Conservation (phyloP, 2,797 vertebrate species). For the Melopsittacus undulatus region DNA sequence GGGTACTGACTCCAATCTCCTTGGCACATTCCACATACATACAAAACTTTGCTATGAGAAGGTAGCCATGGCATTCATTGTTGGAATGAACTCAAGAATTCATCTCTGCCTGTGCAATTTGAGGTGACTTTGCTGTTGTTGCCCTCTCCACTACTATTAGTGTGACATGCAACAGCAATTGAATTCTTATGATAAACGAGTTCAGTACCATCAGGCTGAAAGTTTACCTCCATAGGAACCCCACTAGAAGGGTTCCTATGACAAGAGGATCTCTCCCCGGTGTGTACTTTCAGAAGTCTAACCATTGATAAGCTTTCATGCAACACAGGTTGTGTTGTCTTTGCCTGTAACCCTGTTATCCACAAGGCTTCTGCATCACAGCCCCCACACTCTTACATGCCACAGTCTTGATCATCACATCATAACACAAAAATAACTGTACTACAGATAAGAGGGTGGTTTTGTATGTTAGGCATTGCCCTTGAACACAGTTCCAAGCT, state of each 20-base stretch:
- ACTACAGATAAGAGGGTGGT: background rate
- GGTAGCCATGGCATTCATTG: background rate
- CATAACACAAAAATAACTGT: background rate
- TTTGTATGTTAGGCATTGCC: background rate
- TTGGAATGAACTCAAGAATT: background rate
- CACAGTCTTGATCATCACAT: background rate
- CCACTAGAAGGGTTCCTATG: background rate
- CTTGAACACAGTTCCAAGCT: background rate
- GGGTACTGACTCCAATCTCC: background rate
- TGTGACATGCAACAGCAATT: background rate
- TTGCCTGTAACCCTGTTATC: background rate
- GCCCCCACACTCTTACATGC: accelerated
- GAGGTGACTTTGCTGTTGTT: background rate
- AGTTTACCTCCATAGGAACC: background rate
- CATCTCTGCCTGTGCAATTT: background rate
- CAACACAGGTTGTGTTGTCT: background rate
- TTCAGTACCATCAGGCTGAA: background rate
- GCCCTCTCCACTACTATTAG: background rate
- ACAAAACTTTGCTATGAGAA: background rate
- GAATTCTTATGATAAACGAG: background rate
- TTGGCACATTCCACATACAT: background rate
- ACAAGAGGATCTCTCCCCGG: background rate
- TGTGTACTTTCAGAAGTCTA: background rate
- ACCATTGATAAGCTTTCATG: accelerated
- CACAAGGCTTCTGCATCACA: background rate